Conservation (phyloP, 2,888 invertebrate species). For the Ferdinandea cuprea region DNA sequence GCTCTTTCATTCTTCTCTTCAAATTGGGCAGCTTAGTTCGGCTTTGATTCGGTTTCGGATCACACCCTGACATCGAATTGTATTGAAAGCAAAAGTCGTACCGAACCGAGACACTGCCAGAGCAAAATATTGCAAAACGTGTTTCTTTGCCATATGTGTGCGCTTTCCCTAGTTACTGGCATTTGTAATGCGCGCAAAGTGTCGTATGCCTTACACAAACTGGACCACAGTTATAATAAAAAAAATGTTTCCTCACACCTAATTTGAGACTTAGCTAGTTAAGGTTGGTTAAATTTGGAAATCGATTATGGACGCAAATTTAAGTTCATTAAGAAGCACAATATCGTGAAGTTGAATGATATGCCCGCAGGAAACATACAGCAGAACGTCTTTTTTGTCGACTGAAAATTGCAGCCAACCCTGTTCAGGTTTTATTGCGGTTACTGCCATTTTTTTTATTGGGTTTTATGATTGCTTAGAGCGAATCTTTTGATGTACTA, state of each 20-base stretch:
- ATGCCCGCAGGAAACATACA: slow-evolving; percentile 20
- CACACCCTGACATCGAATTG: slow-evolving; percentile 54
- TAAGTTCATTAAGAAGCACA: not conserved
- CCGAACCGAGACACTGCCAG: slow-evolving; percentile 42
- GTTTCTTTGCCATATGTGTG: slow-evolving; percentile 55
- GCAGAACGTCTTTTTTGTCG: not conserved
- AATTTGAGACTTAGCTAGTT: not conserved
- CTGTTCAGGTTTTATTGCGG: slow-evolving; percentile 17
- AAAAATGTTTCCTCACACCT: slow-evolving; percentile 8
- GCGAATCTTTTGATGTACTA: slow-evolving; percentile 42
- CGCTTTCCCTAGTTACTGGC: slow-evolving; percentile 62
- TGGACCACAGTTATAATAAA: slow-evolving; percentile 11
- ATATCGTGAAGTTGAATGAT: slow-evolving; percentile 19
- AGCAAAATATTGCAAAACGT: slow-evolving; percentile 53
- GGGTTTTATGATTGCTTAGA: slow-evolving; percentile 39
- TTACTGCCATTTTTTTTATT: slow-evolving; percentile 39
- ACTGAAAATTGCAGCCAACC: slow-evolving; percentile 1
- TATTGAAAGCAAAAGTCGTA: slow-evolving; percentile 73
- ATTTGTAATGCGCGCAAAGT: slow-evolving; percentile 62
- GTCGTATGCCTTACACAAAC: slow-evolving; percentile 45
- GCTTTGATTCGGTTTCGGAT: slow-evolving; percentile 13
- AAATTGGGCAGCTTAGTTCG: not conserved
- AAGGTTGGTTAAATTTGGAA: slow-evolving; percentile 4
- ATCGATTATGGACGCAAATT: slow-evolving; percentile 9
- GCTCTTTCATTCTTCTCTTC: slow-evolving; percentile 26